Evolutionary conservation across 2,888 invertebrate genomes (phyloP), one percentile per base, ranked within the genome.

Genomic region (Flexamia atlantica): DNA sequence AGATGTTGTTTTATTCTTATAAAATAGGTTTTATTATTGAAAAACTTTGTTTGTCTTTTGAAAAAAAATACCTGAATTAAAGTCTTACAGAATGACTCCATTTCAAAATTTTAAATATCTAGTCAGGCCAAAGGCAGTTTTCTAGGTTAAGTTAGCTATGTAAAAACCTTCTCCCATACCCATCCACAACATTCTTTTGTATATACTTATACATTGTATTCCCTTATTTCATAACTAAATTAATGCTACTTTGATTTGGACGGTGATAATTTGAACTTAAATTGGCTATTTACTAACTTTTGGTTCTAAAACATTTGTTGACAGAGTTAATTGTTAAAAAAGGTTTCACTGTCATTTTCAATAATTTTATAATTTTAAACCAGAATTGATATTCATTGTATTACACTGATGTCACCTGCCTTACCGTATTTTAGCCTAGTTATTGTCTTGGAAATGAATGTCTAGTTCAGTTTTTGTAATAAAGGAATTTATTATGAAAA

Each of bases 401-500:
- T 72, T 42, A 42, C 2, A 32, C 12, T 36, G 42, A 72, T 30
- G 17, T 72, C n/a, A 72, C 72, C 42, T 42, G 72, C 72, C 72
- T 72, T 72, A 72, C 36, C 20, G 42, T 42, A 32, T 72, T 42
- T 23, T 40, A 36, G 30, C 10, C 5, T 12, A 36, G n/a, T 72
- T 72, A 36, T n/a, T 72, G 72, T 72, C 14, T 72, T 23, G 32
- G 36, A 23, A 32, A 23, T 72, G 40, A 42, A 36, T 72, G 72
- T 72, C 42, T 7, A 23, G 40, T 72, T 72, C 72, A 7, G 72
- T 72, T 72, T 72, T 72, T 72, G 72, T 72, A 72, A 72, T 72
- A 72, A 72, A 72, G n/a, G 12, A 68, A 72, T 72, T 72, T 72
- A 72, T 72, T 72, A 72, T 72, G 72, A 72, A 36, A 42, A 72